Evolutionary conservation across 2,888 invertebrate species (phyloP).

Genomic region (Epinotia demarniana): DNA sequence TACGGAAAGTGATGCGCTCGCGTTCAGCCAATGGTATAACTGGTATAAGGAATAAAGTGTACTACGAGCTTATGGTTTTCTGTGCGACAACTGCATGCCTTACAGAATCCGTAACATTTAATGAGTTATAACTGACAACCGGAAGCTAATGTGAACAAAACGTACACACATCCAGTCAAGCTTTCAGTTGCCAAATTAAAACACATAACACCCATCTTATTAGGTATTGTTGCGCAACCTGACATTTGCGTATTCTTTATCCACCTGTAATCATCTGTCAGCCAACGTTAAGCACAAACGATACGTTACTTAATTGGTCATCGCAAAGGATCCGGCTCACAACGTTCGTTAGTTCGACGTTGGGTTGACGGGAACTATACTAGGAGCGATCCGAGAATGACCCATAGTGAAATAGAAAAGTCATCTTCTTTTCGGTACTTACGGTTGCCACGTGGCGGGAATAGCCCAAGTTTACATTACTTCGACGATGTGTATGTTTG

Average conservation of each 20-base stretch:
- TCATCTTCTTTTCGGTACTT: not conserved
- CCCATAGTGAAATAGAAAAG: constrained; percentile 19
- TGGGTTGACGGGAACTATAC: constrained; percentile 60
- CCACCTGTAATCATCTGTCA: constrained; percentile 44
- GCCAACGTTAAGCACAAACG: constrained; percentile 36
- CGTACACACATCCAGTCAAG: not conserved
- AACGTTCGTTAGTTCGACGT: constrained; percentile 66
- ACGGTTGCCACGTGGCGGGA: not conserved
- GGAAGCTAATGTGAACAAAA: no score
- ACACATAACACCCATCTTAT: constrained; percentile 29
- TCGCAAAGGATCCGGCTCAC: constrained; percentile 60
- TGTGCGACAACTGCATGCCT: no score
- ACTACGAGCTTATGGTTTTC: no score
- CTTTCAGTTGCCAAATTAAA: constrained; percentile 21
- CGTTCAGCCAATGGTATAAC: no score
- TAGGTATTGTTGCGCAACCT: constrained; percentile 33
- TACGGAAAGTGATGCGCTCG: no score
- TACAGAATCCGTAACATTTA: no score
- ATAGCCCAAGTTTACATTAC: no score
- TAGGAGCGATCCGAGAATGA: constrained; percentile 53
- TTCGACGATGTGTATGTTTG: no score
- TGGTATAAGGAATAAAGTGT: no score
- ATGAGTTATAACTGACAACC: no score
- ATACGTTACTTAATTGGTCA: constrained; percentile 51
- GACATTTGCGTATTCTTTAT: constrained; percentile 41